A percentile compares a stretch with the other conserved stretches of the same genome.
phyloP scores from a whole-genome alignment of 2,113 vertebrate genomes.

The Chamaea fasciata region DNA sequence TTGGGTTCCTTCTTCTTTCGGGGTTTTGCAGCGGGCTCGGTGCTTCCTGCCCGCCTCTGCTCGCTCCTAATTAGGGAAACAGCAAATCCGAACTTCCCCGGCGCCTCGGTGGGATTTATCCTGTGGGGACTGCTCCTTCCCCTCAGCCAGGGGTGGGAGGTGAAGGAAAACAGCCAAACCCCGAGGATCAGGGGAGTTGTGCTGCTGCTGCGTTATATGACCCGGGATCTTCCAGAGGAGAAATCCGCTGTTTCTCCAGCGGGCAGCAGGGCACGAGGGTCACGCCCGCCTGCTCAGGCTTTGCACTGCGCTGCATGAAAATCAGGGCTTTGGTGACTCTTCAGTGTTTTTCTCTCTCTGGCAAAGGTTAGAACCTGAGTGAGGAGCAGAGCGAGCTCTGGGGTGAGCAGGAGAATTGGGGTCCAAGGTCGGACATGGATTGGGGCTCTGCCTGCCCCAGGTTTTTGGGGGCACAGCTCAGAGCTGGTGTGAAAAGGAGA shows the following conservation, averaged over 20 bases:
- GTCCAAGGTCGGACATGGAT: fast-evolving
- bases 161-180: neutral
- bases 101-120: neutral
- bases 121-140: fast-evolving
- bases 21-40: neutral
- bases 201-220: neutral
- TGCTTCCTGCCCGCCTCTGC: neutral
- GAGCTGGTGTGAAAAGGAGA: neutral
- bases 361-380: neutral
- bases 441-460: neutral
- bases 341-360: fast-evolving
- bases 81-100: neutral
- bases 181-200: neutral
- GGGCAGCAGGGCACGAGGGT: neutral
- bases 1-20: neutral
- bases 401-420: neutral
- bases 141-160: fast-evolving
- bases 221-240: neutral
- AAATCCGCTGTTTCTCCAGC: neutral
- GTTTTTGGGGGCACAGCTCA: neutral
- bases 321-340: neutral
- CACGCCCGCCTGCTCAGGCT: neutral
- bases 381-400: neutral
- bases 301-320: neutral
- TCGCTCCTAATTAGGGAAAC: neutral